These are phyloP conservation scores for Linyphia triangularis DNA, from an alignment of 2,888 invertebrate species.

Conservation along the genomic window DNA sequence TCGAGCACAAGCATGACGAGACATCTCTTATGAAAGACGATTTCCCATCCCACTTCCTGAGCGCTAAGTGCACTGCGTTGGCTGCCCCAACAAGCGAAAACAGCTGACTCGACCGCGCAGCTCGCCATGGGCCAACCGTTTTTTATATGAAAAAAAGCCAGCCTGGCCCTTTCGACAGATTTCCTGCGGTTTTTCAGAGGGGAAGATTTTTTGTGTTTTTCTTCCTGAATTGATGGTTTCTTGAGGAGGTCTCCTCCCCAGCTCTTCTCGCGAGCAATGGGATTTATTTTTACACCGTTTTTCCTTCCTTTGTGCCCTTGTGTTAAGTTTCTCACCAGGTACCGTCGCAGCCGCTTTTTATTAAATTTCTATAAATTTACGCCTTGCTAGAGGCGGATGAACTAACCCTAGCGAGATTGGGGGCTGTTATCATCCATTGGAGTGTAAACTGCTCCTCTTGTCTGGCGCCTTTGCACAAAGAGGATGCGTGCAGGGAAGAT, in stretches of 20 bases:
- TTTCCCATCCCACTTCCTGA: background rate
- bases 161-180: constrained; percentile 65
- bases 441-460: background rate
- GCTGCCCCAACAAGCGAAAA: constrained; percentile 58
- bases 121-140: constrained; percentile 73
- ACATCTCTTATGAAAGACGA: too few relatives aligned
- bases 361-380: constrained; percentile 66
- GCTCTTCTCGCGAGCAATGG: constrained; percentile 15
- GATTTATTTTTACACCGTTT: constrained; percentile 63
- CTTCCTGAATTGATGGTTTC: constrained; percentile 71
- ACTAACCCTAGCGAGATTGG: background rate
- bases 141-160: constrained; percentile 46
- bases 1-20: too few relatives aligned
- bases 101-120: constrained; percentile 71
- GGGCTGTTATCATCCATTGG: background rate
- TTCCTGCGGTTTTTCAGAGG: constrained; percentile 70
- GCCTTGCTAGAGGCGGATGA: constrained; percentile 57
- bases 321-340: constrained; percentile 72
- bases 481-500: background rate
- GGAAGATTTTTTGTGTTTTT: constrained; percentile 51
- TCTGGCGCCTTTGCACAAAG: background rate
- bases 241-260: constrained; percentile 58
- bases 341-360: constrained; percentile 47
- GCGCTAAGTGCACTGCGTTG: constrained; percentile 33
- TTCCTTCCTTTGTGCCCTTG: constrained; percentile 60